Evolutionary conservation across 2,888 invertebrate genomes (phyloP), one percentile per base, ranked within the genome.

Genomic region (Syrista parreyssii): DNA sequence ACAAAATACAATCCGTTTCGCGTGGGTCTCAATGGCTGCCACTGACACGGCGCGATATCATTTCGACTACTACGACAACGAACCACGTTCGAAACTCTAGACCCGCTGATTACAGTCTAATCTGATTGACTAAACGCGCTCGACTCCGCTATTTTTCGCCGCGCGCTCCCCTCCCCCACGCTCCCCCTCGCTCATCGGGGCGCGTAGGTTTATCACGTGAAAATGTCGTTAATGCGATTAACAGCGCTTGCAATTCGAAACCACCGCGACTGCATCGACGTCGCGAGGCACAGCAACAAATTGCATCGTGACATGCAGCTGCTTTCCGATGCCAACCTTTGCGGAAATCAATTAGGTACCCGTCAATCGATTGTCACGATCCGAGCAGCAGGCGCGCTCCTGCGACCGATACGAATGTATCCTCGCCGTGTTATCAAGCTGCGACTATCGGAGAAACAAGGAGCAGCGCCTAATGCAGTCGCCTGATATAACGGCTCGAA

Each of bases 221-320:
- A 86, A 86, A 84, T 83, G 85, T 86, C 86, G 82, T 86, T 86
- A 86, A 86, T 85, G 81, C 84, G 12, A 36, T 12, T 15, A 36
- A 36, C 36, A 4, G 32, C n/a, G n/a, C n/a, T 69, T 69, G 69
- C 69, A 32, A n/a, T 31, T 69, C 69, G 0, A n/a, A n/a, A 36
- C 31, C 31, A 69, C 23, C 82, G 78, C 82, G 82, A 84, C 75
- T 80, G 76, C 83, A 82, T 82, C 80, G 79, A 33, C 33, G 33
- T 33, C 3, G 33, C 35, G 35, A 12, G 33, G 4, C 36, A 12
- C 36, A 36, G 36, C 36, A 77, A 83, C 82, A 86, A 86, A 86
- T 86, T 82, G 82, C 80, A 77, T 72, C 33, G 30, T 80, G 80
- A 78, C 86, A 85, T 86, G 85, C 85, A 83, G 71, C 76, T 32